Percentiles rank a stretch among this genome's conserved stretches.
phyloP scores from a whole-genome alignment of 2,888 invertebrate species.

The Graphium colonna region DNA sequence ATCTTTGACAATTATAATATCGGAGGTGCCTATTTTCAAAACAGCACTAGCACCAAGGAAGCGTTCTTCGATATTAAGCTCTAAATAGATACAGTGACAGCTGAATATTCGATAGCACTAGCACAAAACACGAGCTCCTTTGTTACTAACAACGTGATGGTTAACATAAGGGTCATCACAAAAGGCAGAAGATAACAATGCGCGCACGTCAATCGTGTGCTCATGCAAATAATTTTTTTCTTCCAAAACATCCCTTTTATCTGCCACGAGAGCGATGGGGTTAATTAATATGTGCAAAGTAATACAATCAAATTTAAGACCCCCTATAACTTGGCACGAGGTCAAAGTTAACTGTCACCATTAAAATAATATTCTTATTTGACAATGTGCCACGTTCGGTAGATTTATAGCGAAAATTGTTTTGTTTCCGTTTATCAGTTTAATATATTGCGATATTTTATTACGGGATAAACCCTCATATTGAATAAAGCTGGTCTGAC shows the following conservation, averaged over 20 bases:
- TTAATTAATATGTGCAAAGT: slow-evolving; percentile 78
- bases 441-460: slow-evolving; percentile 57
- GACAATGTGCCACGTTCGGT: slow-evolving; percentile 63
- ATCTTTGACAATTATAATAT: slow-evolving; percentile 81
- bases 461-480: slow-evolving; percentile 60
- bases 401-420: slow-evolving; percentile 61
- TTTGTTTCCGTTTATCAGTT: slow-evolving; percentile 69
- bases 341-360: slow-evolving; percentile 73
- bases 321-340: slow-evolving; percentile 71
- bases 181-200: slow-evolving; percentile 77
- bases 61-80: slow-evolving; percentile 47
- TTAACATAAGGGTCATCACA: slow-evolving; percentile 79
- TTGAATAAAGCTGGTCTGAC: slow-evolving; percentile 68
- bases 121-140: slow-evolving; percentile 43
- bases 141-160: slow-evolving; percentile 45
- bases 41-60: slow-evolving; percentile 46
- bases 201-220: slow-evolving; percentile 77
- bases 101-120: slow-evolving; percentile 43
- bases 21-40: slow-evolving; percentile 42
- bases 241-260: slow-evolving; percentile 75
- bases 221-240: slow-evolving; percentile 79
- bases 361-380: slow-evolving; percentile 70
- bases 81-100: slow-evolving; percentile 45
- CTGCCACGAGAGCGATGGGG: slow-evolving; percentile 69
- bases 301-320: slow-evolving; percentile 74